A percentile compares a stretch with the other conserved stretches of the same genome.
These are phyloP conservation scores for Pseudomyrmex dendroicus DNA, from an alignment of 1,140 invertebrate genomes.

Conservation along the genomic window DNA sequence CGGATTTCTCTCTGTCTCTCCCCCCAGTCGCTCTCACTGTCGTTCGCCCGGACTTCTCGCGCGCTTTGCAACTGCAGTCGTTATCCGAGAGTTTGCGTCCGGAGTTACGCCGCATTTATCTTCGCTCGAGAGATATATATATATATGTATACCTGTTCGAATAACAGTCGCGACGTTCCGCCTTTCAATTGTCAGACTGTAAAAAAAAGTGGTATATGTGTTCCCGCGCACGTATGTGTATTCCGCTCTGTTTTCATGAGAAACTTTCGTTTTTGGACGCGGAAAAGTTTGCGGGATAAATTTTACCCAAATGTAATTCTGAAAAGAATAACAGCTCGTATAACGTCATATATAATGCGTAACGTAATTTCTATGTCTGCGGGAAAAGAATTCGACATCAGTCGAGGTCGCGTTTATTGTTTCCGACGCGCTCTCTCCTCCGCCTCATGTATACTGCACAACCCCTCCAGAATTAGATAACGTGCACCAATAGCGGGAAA, in stretches of 20 bases:
- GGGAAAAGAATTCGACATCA: neutral
- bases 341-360: neutral
- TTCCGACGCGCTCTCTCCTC: slow-evolving; percentile 30
- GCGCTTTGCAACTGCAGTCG: slow-evolving; percentile 37
- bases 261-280: neutral
- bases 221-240: neutral
- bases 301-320: neutral
- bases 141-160: neutral
- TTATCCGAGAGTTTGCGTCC: slow-evolving; percentile 49
- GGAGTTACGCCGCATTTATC: slow-evolving; percentile 44
- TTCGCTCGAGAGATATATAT: slow-evolving; percentile 7
- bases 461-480: slow-evolving; percentile 61
- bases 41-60: slow-evolving; percentile 14
- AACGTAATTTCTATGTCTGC: neutral
- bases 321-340: neutral
- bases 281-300: neutral
- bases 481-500: slow-evolving; percentile 11
- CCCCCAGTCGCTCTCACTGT: neutral
- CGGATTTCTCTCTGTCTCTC: slow-evolving; percentile 31
- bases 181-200: slow-evolving; percentile 11
- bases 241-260: neutral
- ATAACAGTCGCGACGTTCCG: slow-evolving; percentile 37
- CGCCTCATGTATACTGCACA: slow-evolving; percentile 57
- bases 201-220: neutral
- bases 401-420: slow-evolving; percentile 39